Percentiles rank a stretch among this genome's conserved stretches.
Conservation (phyloP, 2,888 invertebrate species). For the Xanthostigma xanthostigma region DNA sequence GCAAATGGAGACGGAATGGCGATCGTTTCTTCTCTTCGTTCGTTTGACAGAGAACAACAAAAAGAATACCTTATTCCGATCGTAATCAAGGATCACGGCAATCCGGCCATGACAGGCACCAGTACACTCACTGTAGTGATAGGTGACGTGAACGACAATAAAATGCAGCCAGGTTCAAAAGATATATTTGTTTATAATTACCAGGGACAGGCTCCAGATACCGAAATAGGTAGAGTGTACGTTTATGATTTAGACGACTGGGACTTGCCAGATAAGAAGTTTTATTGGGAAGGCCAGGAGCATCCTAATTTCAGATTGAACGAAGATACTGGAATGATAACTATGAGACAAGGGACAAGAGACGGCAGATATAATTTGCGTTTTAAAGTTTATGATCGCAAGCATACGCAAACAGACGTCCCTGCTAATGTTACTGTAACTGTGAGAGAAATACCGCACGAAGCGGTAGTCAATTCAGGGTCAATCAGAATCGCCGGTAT, state of each 20-base stretch:
- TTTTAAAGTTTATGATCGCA: constrained; percentile 83
- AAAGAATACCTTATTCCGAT: constrained; percentile 95
- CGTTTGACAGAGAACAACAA: constrained; percentile 89
- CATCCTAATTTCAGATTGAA: constrained; percentile 80
- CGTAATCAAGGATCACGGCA: constrained; percentile 92
- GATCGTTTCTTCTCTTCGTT: constrained; percentile 81
- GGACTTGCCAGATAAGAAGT: constrained; percentile 96
- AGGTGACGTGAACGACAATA: constrained; percentile 96
- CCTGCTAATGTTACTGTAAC: constrained; percentile 92
- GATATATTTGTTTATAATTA: constrained; percentile 97
- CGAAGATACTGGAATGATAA: constrained; percentile 87
- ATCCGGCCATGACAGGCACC: constrained; percentile 92
- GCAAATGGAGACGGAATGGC: constrained; percentile 97
- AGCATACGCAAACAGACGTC: constrained; percentile 88
- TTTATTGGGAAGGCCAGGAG: constrained; percentile 81
- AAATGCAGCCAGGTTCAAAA: constrained; percentile 95
- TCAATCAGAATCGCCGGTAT: constrained; percentile 86
- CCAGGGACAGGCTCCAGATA: constrained; percentile 72
- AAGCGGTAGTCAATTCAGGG: constrained; percentile 90
- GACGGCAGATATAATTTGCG: constrained; percentile 72
- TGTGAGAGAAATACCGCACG: constrained; percentile 87
- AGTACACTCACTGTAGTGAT: constrained; percentile 92
- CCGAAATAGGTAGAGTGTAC: constrained; percentile 88
- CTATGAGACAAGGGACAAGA: constrained; percentile 83
- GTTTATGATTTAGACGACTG: constrained; percentile 97